Conservation (phyloP, 2,797 vertebrate genomes). For the Tachyglossus aculeatus region DNA sequence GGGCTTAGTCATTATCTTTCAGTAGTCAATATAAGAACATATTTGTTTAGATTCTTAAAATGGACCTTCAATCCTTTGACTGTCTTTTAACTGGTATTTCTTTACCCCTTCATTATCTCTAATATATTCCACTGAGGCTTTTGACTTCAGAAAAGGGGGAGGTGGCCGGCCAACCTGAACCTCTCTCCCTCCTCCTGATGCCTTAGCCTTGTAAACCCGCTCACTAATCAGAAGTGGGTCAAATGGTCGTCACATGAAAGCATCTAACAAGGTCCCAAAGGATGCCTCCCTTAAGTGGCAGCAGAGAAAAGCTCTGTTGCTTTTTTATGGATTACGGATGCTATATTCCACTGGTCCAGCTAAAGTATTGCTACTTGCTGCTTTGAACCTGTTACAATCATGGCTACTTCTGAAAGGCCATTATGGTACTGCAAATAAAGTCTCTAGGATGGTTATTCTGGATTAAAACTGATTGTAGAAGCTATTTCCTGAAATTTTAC, state of each 20-base stretch:
- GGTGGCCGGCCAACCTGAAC: conserved; percentile 67
- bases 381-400: conserved; percentile 69
- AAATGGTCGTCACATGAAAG: conserved; percentile 80
- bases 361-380: conserved; percentile 56
- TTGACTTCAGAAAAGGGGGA: conserved; percentile 65
- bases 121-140: conserved; percentile 80
- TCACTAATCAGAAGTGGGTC: conserved; percentile 78
- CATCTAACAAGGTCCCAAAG: conserved; percentile 81
- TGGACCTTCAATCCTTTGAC: conserved; percentile 59
- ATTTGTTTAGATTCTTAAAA: conserved; percentile 46
- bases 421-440: conserved; percentile 56
- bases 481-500: background rate
- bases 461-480: conserved; percentile 25
- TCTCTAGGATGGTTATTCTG: conserved; percentile 33
- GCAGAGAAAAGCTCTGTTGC: conserved; percentile 63
- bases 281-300: conserved; percentile 73
- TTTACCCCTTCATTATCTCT: conserved; percentile 76
- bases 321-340: conserved; percentile 68
- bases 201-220: conserved; percentile 65
- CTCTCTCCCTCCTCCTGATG: conserved; percentile 67
- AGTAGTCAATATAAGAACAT: conserved; percentile 28
- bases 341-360: conserved; percentile 47
- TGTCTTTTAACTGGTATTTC: conserved; percentile 66
- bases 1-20: conserved; percentile 15
- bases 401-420: conserved; percentile 57